Evolutionary conservation across 2,888 invertebrate genomes (phyloP), one percentile per base, ranked within the genome.

Genomic region (Eumacrocentrus americanus): DNA sequence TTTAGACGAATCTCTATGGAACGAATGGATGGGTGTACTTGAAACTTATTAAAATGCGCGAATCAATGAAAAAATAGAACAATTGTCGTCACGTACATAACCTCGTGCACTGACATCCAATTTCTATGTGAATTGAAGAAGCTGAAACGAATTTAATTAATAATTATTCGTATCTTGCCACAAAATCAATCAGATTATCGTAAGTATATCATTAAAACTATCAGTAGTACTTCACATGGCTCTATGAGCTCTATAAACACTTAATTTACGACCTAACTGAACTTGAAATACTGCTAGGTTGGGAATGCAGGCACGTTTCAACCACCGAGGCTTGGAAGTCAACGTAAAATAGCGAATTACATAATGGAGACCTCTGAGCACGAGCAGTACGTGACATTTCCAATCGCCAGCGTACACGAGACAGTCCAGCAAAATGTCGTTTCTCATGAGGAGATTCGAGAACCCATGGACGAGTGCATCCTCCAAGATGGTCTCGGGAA

Each of bases 401-500:
- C 80, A 1, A 64, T 79, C 1, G 60, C 71, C 2, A 72, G 60
- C 2, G 68, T 78, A 3, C 73, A 76, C 34, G 73, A 73, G 40
- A 35, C 44, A 5, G 58, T 75, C n/a, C 75, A 74, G 34, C 74
- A 74, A 25, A 70, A 69, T 20, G 67, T 71, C 4, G 69, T 77
- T 62, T 76, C 77, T 0, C 75, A 77, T n/a, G 78, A 78, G 47
- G 78, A 78, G 40, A 74, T 78, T 59, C 77, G 77, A 37, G 77
- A 79, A 54, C 73, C 75, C 1, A 68, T 67, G 2, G 65, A 72
- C 4, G 75, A 78, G 11, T 74, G 74, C 18, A 69, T 71, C 22
- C 62, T 73, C 5, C 65, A 70, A 16, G 72, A 76, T 11, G 64
- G 64, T 11, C 58, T 77, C 5, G 58, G 69, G 3, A 54, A 46